Conservation (phyloP, 2,888 invertebrate genomes). For the Hydropsyche betteni region DNA sequence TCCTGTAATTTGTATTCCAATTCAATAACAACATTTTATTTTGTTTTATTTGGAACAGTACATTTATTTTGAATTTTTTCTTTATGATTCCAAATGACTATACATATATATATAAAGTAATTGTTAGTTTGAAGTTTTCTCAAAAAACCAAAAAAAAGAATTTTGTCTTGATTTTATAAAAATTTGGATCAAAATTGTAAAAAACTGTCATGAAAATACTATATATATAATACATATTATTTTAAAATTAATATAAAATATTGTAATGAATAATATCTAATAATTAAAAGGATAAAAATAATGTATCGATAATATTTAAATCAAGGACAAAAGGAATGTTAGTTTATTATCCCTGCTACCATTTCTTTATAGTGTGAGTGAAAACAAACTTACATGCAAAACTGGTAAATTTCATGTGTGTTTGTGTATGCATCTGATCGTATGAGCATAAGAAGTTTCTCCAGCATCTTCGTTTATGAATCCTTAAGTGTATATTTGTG, state of each 20-base stretch:
- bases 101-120: background rate
- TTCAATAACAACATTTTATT: background rate
- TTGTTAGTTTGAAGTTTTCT: slow-evolving; percentile 4
- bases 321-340: slow-evolving; percentile 49
- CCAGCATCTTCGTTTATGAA: background rate
- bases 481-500: slow-evolving; percentile 30
- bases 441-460: too few species aligned
- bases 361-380: slow-evolving; percentile 29
- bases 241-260: slow-evolving; percentile 51
- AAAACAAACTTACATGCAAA: background rate
- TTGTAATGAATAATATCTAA: slow-evolving; percentile 51
- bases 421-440: too few species aligned
- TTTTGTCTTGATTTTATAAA: slow-evolving; percentile 44
- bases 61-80: background rate
- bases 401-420: background rate
- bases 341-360: slow-evolving; percentile 44
- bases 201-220: slow-evolving; percentile 46
- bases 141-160: slow-evolving; percentile 1
- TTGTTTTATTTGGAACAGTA: background rate
- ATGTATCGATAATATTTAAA: slow-evolving; percentile 50
- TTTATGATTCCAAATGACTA: background rate
- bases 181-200: slow-evolving; percentile 48
- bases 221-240: slow-evolving; percentile 47
- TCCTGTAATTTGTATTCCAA: background rate
- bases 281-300: slow-evolving; percentile 49